Conservation (phyloP, 53 echinoderm and acorn worm genomes). For the Actinopyga echinites region DNA sequence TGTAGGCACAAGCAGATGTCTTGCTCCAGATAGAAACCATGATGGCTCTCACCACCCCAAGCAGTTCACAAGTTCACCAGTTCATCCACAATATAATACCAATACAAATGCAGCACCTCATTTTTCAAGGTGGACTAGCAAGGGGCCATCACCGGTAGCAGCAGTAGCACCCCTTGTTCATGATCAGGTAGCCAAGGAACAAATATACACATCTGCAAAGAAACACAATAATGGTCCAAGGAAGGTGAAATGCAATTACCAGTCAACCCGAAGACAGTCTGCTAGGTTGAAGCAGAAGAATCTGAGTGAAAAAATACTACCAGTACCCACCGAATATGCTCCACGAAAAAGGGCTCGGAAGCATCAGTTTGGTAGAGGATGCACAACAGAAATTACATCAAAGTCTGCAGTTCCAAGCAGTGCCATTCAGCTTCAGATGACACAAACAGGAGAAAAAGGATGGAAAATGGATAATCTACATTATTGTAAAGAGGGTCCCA, state of each 20-base stretch:
- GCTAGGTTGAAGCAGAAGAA: conserved; percentile 16
- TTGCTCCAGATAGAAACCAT: not conserved
- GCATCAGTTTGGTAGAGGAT: not conserved
- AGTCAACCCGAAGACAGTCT: not conserved
- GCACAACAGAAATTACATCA: too few species aligned
- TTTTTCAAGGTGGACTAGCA: conserved; percentile 48
- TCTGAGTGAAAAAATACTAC: not conserved
- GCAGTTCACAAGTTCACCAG: not conserved
- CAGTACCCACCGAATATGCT: not conserved
- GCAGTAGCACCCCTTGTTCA: conserved; percentile 80
- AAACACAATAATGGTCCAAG: not conserved
- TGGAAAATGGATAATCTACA: too few species aligned
- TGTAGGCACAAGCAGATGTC: too few species aligned
- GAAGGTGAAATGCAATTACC: not conserved
- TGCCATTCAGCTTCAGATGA: not conserved
- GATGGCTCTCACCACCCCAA: not conserved
- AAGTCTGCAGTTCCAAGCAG: not conserved
- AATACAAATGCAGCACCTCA: not conserved
- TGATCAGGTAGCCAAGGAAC: not conserved
- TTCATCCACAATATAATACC: not conserved
- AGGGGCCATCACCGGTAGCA: conserved; percentile 88
- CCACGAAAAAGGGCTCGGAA: not conserved
- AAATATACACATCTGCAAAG: too few species aligned
- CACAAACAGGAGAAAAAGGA: not conserved
- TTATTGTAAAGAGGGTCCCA: too few species aligned